phyloP scores from a whole-genome alignment of 1,140 invertebrate species.

The Trialeurodes vaporariorum region DNA sequence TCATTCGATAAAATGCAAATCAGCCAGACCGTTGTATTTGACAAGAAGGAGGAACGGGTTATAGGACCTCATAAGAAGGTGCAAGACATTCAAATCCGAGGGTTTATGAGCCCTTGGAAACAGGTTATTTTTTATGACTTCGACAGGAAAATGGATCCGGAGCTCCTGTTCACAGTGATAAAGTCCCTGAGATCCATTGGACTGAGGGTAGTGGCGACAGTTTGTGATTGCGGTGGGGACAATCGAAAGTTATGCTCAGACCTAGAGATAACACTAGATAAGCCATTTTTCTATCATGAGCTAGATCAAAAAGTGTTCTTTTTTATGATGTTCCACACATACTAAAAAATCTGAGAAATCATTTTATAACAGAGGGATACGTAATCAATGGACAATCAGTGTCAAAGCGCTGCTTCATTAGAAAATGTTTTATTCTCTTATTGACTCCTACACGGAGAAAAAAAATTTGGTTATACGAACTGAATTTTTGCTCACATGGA shows the following conservation, averaged over 20 bases:
- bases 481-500: too few relatives aligned
- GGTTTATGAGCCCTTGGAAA: constrained; percentile 2
- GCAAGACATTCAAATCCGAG: neutral
- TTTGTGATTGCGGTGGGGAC: neutral
- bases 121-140: constrained; percentile 4
- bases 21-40: neutral
- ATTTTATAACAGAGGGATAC: too few relatives aligned
- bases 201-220: neutral
- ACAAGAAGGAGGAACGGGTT: neutral
- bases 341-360: too few relatives aligned
- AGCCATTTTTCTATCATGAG: neutral
- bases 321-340: too few relatives aligned
- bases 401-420: too few relatives aligned
- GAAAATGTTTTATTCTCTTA: too few relatives aligned
- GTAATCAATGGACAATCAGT: too few relatives aligned
- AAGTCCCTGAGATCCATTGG: neutral
- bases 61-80: constrained; percentile 3
- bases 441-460: too few relatives aligned
- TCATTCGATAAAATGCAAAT: neutral
- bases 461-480: too few relatives aligned
- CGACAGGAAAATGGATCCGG: neutral
- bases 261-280: neutral
- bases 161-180: neutral
- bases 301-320: too few relatives aligned
- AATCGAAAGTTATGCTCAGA: neutral